These are phyloP conservation scores for Trichonephila clavata DNA, from an alignment of 1,140 invertebrate species.

Conservation along the genomic window DNA sequence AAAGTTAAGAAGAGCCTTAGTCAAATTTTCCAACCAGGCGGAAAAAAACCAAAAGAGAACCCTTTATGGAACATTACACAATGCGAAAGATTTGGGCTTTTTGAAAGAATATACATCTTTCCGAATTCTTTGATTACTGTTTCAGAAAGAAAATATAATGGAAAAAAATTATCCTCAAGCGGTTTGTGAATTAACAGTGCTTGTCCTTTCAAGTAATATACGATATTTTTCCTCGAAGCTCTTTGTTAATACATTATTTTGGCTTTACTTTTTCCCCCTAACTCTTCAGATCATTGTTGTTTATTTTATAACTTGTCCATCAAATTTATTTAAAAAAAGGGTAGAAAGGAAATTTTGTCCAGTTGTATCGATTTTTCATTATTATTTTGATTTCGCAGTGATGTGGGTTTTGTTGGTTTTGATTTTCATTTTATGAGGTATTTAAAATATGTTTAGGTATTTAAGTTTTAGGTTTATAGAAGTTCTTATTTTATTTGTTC, in stretches of 20 bases:
- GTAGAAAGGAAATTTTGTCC: background rate
- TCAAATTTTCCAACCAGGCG: slow-evolving; percentile 8
- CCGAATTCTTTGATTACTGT: background rate
- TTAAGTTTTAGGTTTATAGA: too few relatives aligned
- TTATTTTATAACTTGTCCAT: background rate
- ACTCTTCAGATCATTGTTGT: background rate
- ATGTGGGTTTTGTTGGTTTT: too few relatives aligned
- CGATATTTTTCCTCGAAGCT: background rate
- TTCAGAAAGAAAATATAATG: slow-evolving; percentile 2
- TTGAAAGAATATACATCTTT: background rate
- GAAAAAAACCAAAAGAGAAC: background rate
- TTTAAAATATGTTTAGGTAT: too few relatives aligned
- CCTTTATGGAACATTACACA: slow-evolving; percentile 17
- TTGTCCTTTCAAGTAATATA: slow-evolving; percentile 10
- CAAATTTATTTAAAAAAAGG: background rate
- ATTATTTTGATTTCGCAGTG: too few relatives aligned
- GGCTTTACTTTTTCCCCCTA: background rate
- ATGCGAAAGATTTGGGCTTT: slow-evolving; percentile 12
- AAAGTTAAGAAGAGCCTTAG: background rate
- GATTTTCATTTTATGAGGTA: too few relatives aligned
- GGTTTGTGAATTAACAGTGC: background rate
- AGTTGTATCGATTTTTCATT: background rate
- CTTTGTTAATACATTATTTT: background rate
- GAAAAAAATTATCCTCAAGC: slow-evolving; percentile 3
- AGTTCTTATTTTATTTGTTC: too few relatives aligned